Evolutionary conservation across 1,140 invertebrate species (phyloP).

Genomic region (Drosophila sechellia): DNA sequence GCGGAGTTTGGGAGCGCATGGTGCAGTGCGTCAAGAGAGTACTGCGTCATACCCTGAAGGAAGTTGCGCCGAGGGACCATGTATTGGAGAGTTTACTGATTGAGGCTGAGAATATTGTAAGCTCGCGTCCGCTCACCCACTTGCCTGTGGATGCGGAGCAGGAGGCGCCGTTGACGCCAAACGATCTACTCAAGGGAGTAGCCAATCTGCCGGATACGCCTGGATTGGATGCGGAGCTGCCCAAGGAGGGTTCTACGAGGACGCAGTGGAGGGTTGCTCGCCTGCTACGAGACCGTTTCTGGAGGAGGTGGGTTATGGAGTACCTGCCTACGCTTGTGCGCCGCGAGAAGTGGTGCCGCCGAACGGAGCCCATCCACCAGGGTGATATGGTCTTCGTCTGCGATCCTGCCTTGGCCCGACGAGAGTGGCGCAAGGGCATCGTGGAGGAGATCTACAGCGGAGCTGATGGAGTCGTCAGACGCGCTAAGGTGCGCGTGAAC

Average conservation of each 20-base stretch:
- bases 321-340: conserved; percentile 29
- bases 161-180: conserved; percentile 16
- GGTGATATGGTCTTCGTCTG: conserved; percentile 22
- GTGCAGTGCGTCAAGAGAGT: not conserved
- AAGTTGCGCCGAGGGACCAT: conserved; percentile 5
- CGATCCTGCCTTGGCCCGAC: no score
- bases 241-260: no score
- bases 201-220: not conserved
- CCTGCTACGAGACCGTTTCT: not conserved
- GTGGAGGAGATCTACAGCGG: not conserved
- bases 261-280: not conserved
- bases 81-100: conserved; percentile 16
- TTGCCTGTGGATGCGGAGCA: conserved; percentile 23
- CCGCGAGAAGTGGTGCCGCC: conserved; percentile 33
- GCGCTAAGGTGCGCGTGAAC: not conserved
- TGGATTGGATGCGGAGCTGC: not conserved
- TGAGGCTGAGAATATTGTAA: conserved; percentile 22
- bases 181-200: not conserved
- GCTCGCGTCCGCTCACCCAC: conserved; percentile 12
- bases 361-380: conserved; percentile 7
- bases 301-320: conserved; percentile 20
- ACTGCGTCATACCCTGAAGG: not conserved
- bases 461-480: conserved; percentile 8
- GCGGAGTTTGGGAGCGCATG: not conserved
- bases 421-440: conserved; percentile 6